Conservation (phyloP, 2,888 invertebrate species). For the Andrena hattorfiana region DNA sequence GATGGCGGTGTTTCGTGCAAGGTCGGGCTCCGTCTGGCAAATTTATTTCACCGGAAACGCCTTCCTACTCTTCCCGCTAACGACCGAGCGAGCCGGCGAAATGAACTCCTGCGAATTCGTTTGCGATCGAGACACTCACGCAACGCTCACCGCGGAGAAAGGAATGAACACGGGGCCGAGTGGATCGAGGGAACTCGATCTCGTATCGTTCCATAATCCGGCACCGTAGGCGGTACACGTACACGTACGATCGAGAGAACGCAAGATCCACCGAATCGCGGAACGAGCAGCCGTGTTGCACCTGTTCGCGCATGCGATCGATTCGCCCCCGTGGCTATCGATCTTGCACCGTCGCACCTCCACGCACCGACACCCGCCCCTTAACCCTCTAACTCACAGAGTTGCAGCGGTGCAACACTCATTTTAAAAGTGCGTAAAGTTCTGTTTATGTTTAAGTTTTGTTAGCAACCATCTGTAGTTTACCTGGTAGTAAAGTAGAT, state of each 20-base stretch:
- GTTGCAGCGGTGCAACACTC: no score
- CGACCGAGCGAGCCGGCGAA: constrained; percentile 54
- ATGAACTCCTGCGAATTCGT: constrained; percentile 63
- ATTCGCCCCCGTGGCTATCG: constrained; percentile 51
- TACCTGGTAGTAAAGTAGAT: no score
- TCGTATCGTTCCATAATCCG: constrained; percentile 72
- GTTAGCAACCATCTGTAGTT: no score
- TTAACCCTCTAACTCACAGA: neutral
- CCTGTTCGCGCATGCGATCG: constrained; percentile 70
- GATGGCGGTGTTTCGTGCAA: constrained; percentile 56
- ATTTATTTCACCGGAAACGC: constrained; percentile 68
- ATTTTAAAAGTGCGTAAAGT: no score
- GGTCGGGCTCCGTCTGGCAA: constrained; percentile 56
- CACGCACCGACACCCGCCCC: neutral
- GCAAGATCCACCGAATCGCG: constrained; percentile 49
- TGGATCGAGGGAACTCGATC: constrained; percentile 68
- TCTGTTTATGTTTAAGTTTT: no score
- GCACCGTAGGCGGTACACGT: constrained; percentile 76
- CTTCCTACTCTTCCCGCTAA: constrained; percentile 59
- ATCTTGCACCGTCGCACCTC: constrained; percentile 29
- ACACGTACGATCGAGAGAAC: constrained; percentile 29
- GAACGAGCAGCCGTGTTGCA: constrained; percentile 54
- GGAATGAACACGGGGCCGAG: constrained; percentile 36
- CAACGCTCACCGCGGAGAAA: constrained; percentile 58
- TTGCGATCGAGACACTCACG: constrained; percentile 63